Conservation (phyloP, 1,140 invertebrate species). For the Meloidogyne chitwoodi region DNA sequence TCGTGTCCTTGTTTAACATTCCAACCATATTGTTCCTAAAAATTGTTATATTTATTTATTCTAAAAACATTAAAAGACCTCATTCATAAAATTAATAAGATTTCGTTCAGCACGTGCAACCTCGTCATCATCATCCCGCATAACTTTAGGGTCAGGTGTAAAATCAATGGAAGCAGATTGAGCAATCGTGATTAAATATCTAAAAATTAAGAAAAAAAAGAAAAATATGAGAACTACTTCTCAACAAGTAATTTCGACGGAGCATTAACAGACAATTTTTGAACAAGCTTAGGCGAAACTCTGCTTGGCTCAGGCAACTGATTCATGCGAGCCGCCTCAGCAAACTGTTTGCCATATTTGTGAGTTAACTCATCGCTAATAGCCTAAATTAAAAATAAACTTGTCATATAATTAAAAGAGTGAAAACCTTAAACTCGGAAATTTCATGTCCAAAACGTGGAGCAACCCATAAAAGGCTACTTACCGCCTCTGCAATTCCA, state of each 20-base stretch:
- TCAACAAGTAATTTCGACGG: slow-evolving; percentile 93
- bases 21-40: slow-evolving; percentile 43
- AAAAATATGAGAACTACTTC: slow-evolving; percentile 65
- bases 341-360: slow-evolving; percentile 92
- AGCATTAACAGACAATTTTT: slow-evolving; percentile 89
- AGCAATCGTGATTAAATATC: slow-evolving; percentile 76
- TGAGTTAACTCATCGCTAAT: slow-evolving; percentile 81
- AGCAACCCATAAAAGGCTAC: slow-evolving; percentile 90
- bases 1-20: slow-evolving; percentile 7
- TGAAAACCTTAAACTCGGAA: slow-evolving; percentile 59
- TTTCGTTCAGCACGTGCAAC: slow-evolving; percentile 67
- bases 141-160: slow-evolving; percentile 78
- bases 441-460: slow-evolving; percentile 69
- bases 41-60: neutral
- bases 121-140: slow-evolving; percentile 73
- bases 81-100: slow-evolving; percentile 70
- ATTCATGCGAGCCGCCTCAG: slow-evolving; percentile 75
- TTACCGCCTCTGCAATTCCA: slow-evolving; percentile 88
- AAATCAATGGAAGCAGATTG: slow-evolving; percentile 87
- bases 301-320: slow-evolving; percentile 68
- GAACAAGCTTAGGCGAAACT: slow-evolving; percentile 88
- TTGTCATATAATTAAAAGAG: slow-evolving; percentile 2
- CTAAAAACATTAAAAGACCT: slow-evolving; percentile 31
- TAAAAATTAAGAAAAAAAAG: slow-evolving; percentile 32
- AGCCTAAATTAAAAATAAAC: slow-evolving; percentile 68